Conservation (phyloP, 2,797 vertebrate genomes). For the Hypotaenidia okinawae region DNA sequence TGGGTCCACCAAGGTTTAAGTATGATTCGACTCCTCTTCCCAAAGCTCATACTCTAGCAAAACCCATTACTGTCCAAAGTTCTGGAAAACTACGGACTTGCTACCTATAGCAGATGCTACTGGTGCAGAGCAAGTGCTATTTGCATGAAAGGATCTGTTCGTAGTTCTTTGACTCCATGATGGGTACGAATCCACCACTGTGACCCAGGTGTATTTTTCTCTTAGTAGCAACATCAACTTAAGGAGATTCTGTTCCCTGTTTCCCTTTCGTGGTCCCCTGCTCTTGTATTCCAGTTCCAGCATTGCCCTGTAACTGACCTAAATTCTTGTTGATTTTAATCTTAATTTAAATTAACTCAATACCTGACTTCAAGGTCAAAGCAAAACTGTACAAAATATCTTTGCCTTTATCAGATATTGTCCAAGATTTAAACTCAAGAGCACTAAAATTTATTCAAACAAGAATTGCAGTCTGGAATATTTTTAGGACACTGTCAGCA, state of each 20-base stretch:
- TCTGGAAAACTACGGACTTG: background rate
- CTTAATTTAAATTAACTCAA: background rate
- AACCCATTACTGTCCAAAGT: background rate
- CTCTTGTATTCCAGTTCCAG: background rate
- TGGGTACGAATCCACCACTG: background rate
- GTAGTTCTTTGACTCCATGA: background rate
- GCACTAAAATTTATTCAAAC: background rate
- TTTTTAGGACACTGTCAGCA: background rate
- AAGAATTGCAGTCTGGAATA: background rate
- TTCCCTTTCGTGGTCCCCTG: background rate
- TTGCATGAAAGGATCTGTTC: background rate
- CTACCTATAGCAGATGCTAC: background rate
- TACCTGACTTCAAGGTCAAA: background rate
- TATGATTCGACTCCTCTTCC: background rate
- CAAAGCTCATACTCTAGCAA: background rate
- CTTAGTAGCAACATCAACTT: background rate
- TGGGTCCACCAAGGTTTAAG: background rate
- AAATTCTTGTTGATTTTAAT: slow-evolving; percentile 9
- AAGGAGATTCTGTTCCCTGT: background rate
- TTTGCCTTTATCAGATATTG: background rate
- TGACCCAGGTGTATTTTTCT: background rate
- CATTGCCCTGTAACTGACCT: background rate
- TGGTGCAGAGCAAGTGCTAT: background rate
- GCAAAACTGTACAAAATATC: background rate
- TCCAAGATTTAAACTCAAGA: background rate